Conservation (phyloP, 37 sponge, comb jelly and placozoan species). For the Theonella swinhoei region DNA sequence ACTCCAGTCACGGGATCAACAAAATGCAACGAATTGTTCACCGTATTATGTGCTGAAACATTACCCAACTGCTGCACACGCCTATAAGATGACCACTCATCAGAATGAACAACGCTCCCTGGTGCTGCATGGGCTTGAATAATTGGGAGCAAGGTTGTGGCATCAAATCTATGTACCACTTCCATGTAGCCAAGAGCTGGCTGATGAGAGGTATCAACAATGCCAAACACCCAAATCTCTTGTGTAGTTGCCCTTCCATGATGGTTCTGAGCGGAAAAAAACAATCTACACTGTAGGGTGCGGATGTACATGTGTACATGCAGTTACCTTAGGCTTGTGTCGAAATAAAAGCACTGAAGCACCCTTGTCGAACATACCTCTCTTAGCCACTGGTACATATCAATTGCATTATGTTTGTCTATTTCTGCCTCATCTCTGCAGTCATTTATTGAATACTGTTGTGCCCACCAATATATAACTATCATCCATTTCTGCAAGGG, state of each 20-base stretch:
- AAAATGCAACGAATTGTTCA: no score
- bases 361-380: neutral
- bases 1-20: no score
- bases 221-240: no score
- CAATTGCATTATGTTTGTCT: neutral
- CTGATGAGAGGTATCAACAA: no score
- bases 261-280: neutral
- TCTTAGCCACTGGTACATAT: neutral
- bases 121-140: no score
- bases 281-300: neutral
- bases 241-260: no score
- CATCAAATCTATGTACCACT: neutral
- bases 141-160: no score
- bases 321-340: neutral
- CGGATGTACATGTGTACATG: neutral
- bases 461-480: neutral
- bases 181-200: neutral
- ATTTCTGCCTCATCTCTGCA: neutral
- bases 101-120: neutral
- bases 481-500: neutral
- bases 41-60: no score
- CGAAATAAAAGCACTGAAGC: neutral
- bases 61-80: neutral
- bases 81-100: neutral
- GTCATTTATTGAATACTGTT: neutral